These are phyloP conservation scores for Chionomys nivalis DNA, from an alignment of 2,113 vertebrate species.

Conservation along the genomic window DNA sequence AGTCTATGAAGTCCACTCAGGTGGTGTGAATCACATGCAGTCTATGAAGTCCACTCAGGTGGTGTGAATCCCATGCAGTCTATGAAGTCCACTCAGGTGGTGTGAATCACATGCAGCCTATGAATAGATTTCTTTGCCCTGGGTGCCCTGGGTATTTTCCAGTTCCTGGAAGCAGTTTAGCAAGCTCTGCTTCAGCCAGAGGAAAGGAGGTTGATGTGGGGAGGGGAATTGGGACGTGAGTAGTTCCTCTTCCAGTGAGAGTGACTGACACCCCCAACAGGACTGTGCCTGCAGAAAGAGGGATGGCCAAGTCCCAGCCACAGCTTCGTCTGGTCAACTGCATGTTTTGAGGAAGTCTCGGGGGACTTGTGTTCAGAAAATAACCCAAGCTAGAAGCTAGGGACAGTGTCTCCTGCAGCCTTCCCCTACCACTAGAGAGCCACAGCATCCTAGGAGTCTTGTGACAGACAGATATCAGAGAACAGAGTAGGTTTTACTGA, in stretches of 20 bases:
- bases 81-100: slow-evolving; percentile 14
- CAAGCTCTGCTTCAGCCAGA: slow-evolving; percentile 45
- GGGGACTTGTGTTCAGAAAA: not conserved
- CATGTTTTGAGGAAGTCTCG: slow-evolving; percentile 6
- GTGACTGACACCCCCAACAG: not conserved
- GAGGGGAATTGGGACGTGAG: not conserved
- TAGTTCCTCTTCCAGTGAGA: slow-evolving; percentile 45
- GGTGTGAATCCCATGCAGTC: slow-evolving; percentile 8
- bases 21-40: slow-evolving; percentile 11
- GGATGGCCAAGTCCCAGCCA: not conserved
- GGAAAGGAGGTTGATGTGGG: not conserved
- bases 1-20: slow-evolving; percentile 1
- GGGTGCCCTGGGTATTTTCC: slow-evolving; percentile 20
- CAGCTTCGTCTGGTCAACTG: not conserved
- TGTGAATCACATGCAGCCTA: slow-evolving; percentile 13
- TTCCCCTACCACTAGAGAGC: not conserved
- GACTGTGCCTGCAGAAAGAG: no score
- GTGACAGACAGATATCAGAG: not conserved
- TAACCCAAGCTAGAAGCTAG: not conserved
- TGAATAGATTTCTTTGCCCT: slow-evolving; percentile 24
- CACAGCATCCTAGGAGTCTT: accelerated
- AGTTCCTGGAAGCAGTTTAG: slow-evolving; percentile 64
- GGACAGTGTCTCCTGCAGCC: not conserved
- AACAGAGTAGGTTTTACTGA: not conserved
- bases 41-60: slow-evolving; percentile 23